phyloP scores from a whole-genome alignment of 2,797 vertebrate species.

The Nyctalus aviator region DNA sequence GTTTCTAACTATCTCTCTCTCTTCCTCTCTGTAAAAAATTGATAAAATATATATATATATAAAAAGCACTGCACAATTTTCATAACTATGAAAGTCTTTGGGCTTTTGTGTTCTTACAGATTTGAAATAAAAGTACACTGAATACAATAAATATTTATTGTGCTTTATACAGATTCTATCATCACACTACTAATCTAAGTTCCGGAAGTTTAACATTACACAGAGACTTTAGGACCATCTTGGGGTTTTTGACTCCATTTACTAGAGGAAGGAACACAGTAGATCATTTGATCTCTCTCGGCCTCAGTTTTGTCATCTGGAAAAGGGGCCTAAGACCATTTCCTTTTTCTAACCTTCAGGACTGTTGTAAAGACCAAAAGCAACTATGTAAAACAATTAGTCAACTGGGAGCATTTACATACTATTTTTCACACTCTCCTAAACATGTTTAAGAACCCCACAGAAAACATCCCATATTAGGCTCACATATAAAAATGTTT shows the following conservation, averaged over 20 bases:
- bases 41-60: too few relatives aligned
- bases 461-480: neutral
- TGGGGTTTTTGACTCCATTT: constrained; percentile 2
- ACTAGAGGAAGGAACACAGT: neutral
- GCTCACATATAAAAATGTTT: neutral
- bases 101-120: neutral
- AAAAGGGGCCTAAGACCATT: constrained; percentile 16
- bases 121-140: constrained; percentile 29
- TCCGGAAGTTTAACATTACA: constrained; percentile 39
- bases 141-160: constrained; percentile 73
- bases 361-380: neutral
- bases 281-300: neutral
- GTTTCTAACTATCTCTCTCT: too few relatives aligned
- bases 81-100: neutral
- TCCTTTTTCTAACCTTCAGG: constrained; percentile 24
- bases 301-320: constrained; percentile 12
- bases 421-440: neutral
- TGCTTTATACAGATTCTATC: neutral
- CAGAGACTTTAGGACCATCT: neutral
- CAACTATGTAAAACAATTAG: neutral
- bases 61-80: neutral
- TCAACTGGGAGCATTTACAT: neutral
- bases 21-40: too few relatives aligned
- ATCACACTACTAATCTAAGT: neutral
- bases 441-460: neutral